phyloP scores from a whole-genome alignment of 1,140 invertebrate species.

The Piezodorus guildinii region DNA sequence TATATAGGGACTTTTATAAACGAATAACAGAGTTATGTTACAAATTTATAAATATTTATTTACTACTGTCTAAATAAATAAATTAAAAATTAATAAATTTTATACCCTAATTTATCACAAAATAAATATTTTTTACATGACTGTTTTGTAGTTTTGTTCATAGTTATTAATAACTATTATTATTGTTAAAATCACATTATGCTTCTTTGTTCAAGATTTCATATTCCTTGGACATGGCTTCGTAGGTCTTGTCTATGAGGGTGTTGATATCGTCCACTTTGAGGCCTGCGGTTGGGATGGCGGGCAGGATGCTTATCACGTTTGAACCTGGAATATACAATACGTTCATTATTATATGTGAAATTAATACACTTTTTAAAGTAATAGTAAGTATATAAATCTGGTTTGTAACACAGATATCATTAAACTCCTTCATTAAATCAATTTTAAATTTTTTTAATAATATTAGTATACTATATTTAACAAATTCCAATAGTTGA shows the following conservation, averaged over 20 bases:
- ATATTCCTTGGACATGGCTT: slow-evolving; percentile 48
- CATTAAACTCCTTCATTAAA: too few relatives aligned
- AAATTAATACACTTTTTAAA: too few relatives aligned
- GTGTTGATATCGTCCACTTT: slow-evolving; percentile 48
- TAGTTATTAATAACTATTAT: too few relatives aligned
- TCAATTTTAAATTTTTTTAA: too few relatives aligned
- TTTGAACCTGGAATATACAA: slow-evolving; percentile 42
- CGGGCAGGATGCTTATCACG: slow-evolving; percentile 56
- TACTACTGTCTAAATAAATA: background rate
- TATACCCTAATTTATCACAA: background rate
- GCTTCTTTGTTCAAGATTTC: background rate
- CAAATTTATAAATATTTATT: slow-evolving; percentile 6
- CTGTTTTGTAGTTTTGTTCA: background rate
- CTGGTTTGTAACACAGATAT: too few relatives aligned
- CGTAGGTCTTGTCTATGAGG: slow-evolving; percentile 52
- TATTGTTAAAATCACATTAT: background rate
- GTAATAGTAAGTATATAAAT: too few relatives aligned
- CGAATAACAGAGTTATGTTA: too few relatives aligned
- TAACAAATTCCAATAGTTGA: too few relatives aligned
- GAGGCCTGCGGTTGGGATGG: slow-evolving; percentile 50
- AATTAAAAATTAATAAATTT: background rate
- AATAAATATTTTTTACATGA: background rate
- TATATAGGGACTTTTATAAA: too few relatives aligned
- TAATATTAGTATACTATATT: too few relatives aligned
- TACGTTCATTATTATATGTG: too few relatives aligned